phyloP scores from a whole-genome alignment of 2,113 vertebrate species.

The Chionomys nivalis region DNA sequence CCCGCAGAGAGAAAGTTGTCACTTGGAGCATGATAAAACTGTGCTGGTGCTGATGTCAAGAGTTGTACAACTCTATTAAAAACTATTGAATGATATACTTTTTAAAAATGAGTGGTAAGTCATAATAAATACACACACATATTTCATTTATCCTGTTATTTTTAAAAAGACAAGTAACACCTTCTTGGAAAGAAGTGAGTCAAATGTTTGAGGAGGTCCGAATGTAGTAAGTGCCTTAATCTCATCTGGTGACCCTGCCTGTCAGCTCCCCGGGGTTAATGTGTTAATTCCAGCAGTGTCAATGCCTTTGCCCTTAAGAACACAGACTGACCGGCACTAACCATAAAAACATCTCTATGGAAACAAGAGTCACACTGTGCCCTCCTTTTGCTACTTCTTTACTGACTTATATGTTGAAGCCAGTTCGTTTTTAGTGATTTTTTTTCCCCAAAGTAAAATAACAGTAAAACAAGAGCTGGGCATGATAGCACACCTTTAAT shows the following conservation, averaged over 20 bases:
- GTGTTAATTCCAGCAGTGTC: not conserved
- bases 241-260: not conserved
- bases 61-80: not conserved
- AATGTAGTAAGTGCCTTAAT: too few relatives aligned
- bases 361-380: not conserved
- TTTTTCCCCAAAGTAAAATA: slow-evolving; percentile 17
- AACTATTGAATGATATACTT: slow-evolving; percentile 2
- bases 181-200: slow-evolving; percentile 40
- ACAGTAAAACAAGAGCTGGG: not conserved
- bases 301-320: not conserved
- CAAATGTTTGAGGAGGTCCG: not conserved
- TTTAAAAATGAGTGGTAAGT: not conserved
- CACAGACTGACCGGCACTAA: not conserved
- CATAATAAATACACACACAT: not conserved
- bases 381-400: not conserved
- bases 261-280: not conserved
- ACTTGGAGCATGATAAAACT: not conserved
- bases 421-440: not conserved
- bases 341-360: not conserved
- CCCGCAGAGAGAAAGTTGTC: not conserved
- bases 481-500: not conserved
- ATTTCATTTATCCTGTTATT: not conserved
- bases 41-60: slow-evolving; percentile 5
- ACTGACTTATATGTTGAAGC: slow-evolving; percentile 31
- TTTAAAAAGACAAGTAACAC: not conserved